These are phyloP conservation scores for Euwallacea similis DNA, from an alignment of 1,140 invertebrate species.

Conservation along the genomic window DNA sequence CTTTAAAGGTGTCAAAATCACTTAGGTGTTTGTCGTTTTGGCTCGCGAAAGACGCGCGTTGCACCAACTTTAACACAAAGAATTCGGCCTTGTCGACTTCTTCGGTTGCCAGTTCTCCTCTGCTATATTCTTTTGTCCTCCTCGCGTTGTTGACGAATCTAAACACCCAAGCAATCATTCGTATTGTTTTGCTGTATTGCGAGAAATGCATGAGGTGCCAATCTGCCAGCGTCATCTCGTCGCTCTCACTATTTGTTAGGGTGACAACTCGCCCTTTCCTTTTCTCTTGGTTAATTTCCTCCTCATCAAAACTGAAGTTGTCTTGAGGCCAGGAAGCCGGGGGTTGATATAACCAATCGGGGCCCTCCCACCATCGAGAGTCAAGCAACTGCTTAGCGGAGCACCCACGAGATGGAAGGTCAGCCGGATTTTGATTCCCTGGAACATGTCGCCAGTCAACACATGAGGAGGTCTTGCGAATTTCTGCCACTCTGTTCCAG, in stretches of 20 bases:
- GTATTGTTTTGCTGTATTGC: constrained; percentile 43
- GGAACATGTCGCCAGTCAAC: constrained; percentile 51
- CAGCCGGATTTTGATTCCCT: constrained; percentile 52
- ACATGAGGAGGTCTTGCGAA: constrained; percentile 43
- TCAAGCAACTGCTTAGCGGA: constrained; percentile 45
- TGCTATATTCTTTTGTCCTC: no score
- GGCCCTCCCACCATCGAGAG: constrained; percentile 53
- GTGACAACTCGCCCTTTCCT: constrained; percentile 20
- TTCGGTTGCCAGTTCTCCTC: no score
- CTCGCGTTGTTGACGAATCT: constrained; percentile 40
- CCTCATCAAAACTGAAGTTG: constrained; percentile 17
- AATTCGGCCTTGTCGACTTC: no score
- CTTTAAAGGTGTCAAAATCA: no score
- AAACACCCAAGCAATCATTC: constrained; percentile 43
- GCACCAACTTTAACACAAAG: no score
- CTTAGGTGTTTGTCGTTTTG: no score
- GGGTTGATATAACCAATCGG: constrained; percentile 16
- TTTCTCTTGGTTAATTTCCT: constrained; percentile 36
- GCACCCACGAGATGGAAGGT: constrained; percentile 54
- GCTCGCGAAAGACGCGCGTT: no score
- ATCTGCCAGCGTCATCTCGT: neutral
- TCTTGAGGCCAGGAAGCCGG: constrained; percentile 3
- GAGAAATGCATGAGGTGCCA: constrained; percentile 37
- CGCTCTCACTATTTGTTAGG: neutral
- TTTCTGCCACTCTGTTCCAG: constrained; percentile 52